Conservation (phyloP, 2,797 vertebrate genomes). For the Eptatretus atami region DNA sequence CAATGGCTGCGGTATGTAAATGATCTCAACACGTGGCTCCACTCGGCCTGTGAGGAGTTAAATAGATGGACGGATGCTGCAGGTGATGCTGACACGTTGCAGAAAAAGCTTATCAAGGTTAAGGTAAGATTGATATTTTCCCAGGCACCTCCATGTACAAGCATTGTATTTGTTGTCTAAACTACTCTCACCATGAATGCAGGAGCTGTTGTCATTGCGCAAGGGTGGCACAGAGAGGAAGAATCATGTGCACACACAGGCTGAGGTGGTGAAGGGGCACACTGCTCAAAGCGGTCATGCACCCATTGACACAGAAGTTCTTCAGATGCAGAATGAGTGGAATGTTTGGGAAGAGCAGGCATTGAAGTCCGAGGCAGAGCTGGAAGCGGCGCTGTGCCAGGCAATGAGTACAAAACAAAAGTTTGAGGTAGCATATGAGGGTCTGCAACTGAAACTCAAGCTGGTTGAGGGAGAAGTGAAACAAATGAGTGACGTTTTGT, state of each 20-base stretch:
- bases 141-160: neutral
- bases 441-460: slow-evolving; percentile 32
- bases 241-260: slow-evolving; percentile 32
- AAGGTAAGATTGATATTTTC: slow-evolving; percentile 27
- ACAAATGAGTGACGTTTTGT: slow-evolving; percentile 19
- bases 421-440: slow-evolving; percentile 25
- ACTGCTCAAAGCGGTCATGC: slow-evolving; percentile 39
- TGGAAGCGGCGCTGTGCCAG: slow-evolving; percentile 35
- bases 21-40: slow-evolving; percentile 74
- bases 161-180: slow-evolving; percentile 5
- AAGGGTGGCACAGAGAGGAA: slow-evolving; percentile 40
- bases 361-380: slow-evolving; percentile 20
- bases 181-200: slow-evolving; percentile 14
- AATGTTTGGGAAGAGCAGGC: slow-evolving; percentile 52
- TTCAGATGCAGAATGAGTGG: slow-evolving; percentile 37
- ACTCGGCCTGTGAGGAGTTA: slow-evolving; percentile 76
- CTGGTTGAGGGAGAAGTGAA: slow-evolving; percentile 21
- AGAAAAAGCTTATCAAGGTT: slow-evolving; percentile 53
- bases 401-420: slow-evolving; percentile 58
- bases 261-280: slow-evolving; percentile 27
- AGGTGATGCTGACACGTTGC: slow-evolving; percentile 33
- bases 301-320: slow-evolving; percentile 42
- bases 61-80: slow-evolving; percentile 74
- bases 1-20: slow-evolving; percentile 56
- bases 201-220: slow-evolving; percentile 67